Base-by-base conservation (phyloP, 2,888 invertebrate species). In the Heteropelma amictum region DNA sequence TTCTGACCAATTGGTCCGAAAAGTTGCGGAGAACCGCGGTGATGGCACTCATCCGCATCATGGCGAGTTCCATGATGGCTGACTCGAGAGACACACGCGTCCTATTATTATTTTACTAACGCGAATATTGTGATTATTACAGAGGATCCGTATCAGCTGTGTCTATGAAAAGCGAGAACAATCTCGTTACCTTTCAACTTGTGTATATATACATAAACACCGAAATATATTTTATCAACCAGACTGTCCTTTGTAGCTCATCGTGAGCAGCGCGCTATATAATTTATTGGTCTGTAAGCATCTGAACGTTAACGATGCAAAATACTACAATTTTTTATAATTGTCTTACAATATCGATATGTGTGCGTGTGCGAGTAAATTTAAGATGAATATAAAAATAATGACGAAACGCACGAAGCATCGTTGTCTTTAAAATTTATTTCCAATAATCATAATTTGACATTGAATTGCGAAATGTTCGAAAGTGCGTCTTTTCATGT, bases 1-100 rank as follows among this genome's bases (percentile, higher is more conserved):
- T 0, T 92, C 94, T 0, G 89, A 91, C 7, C 90, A 91, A 0
- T 86, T 92, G 1, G 88, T 93, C 1, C 82, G 86, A 64, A 86
- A 90, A 17, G 90, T 93, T 8, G 90, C 91, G 0, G 87, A 88
- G 26, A 92, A 91, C 51, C 91, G 91, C 28, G 92, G 94, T 4
- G 92, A 91, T 76, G 91, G 91, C 1, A 82, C 82, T 8, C 84
- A 84, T 73, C 30, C 28, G 3, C 47, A 19, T 3, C 23, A 23
- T 33, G 51, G 61, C 40, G n/a, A n/a, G n/a, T n/a, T n/a, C n/a
- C n/a, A n/a, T n/a, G n/a, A n/a, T n/a, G n/a, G n/a, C n/a, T n/a
- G n/a, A n/a, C n/a, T n/a, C n/a, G n/a, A n/a, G n/a, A n/a, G n/a
- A n/a, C n/a, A n/a, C n/a, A n/a, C n/a, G n/a, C n/a, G n/a, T n/a